These are phyloP conservation scores for Glyptemys insculpta DNA, from an alignment of 2,797 vertebrate genomes.

Conservation along the genomic window DNA sequence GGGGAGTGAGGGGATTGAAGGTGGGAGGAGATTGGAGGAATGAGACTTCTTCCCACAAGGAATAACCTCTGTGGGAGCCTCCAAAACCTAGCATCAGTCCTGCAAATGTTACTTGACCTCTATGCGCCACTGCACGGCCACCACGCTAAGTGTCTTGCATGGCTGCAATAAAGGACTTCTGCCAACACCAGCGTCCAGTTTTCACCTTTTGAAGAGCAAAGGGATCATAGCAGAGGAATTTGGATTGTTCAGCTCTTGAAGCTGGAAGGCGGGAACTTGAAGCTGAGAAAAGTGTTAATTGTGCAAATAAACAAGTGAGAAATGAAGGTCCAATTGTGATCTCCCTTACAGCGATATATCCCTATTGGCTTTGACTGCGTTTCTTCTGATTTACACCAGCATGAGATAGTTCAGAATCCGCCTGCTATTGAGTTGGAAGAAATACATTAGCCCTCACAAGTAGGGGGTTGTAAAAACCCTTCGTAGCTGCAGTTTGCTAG, in stretches of 20 bases:
- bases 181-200: not conserved
- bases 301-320: not conserved
- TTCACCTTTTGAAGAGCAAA: not conserved
- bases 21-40: not conserved
- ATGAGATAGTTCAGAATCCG: not conserved
- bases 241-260: not conserved
- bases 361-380: not conserved
- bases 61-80: not conserved
- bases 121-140: accelerated
- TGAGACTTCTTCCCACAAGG: not conserved
- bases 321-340: not conserved
- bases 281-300: not conserved
- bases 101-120: not conserved
- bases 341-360: not conserved
- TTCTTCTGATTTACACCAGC: not conserved
- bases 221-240: not conserved
- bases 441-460: not conserved
- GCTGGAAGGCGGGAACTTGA: not conserved
- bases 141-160: not conserved
- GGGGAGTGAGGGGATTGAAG: not conserved
- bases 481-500: not conserved
- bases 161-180: not conserved
- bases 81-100: not conserved
- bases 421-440: not conserved
- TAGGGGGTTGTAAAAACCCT: not conserved